Evolutionary conservation across 2,797 vertebrate species (phyloP), one percentile per base, ranked within the genome.

Genomic region (Silurus lanzhouensis): DNA sequence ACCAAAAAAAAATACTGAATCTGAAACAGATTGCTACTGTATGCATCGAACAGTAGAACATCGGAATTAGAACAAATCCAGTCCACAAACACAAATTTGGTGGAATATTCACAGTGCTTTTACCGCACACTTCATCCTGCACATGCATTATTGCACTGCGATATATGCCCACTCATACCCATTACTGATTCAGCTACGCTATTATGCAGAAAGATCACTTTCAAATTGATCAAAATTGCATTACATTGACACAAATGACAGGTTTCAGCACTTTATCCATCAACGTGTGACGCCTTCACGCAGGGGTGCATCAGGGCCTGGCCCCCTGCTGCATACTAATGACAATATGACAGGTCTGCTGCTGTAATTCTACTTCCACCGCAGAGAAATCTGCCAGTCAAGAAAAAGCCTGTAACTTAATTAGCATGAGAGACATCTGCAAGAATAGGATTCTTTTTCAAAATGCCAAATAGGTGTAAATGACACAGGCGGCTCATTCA

Each of bases 351-450:
- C 60, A 64, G 77, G 19, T 7, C 27, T 48, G 60, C 22, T 48
- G 60, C 61, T 64, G 77, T 64, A 64, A 46, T 64, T 64, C 44
- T 15, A 64, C 20, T n/a, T 64, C 77, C 60, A 80, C 20, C 60
- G 48, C 77, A 48, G 44, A 80, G 5, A 64, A 46, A 80, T 80
- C 58, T 48, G 60, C 60, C 77, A 48, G 77, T 80, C 77, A 80
- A 80, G 77, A 13, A 48, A 79, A 79, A 80, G 25, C 77, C 48
- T 80, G 60, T 25, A 52, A 64, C 38, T 44, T 78, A 57, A 78
- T 78, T 78, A 78, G 76, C 76, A 64, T 80, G 77, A 80, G 38
- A 80, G 22, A 80, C 77, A 25, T 48, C 77, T 25, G 60, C 60
- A 64, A 80, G n/a, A 80, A 80, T 25, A 15, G 60, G 57, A 79